A percentile compares a stretch with the other conserved stretches of the same genome.
Evolutionary conservation across 92 coral and sea anemone genomes (phyloP).

Genomic region (Epizoanthus fatuus): DNA sequence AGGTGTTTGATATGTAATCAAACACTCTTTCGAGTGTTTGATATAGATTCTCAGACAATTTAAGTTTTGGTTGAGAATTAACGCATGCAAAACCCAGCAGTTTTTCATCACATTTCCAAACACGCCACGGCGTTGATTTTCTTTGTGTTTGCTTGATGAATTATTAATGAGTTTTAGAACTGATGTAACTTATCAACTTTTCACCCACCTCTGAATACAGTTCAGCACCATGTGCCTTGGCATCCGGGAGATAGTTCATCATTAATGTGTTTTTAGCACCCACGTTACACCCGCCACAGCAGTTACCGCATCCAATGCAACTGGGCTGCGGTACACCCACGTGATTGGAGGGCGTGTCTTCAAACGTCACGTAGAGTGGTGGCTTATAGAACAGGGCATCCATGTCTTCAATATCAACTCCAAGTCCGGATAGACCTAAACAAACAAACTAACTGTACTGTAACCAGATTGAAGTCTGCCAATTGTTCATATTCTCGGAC

Average conservation of each 20-base stretch:
- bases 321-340: conserved; percentile 70
- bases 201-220: conserved; percentile 43
- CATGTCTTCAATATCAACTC: conserved; percentile 44
- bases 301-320: conserved; percentile 44
- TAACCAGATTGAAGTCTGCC: too few relatives aligned
- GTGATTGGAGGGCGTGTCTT: conserved; percentile 64
- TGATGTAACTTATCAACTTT: background rate
- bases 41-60: too few relatives aligned
- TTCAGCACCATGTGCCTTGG: conserved; percentile 62
- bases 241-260: conserved; percentile 54
- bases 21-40: too few relatives aligned
- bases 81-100: too few relatives aligned
- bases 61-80: too few relatives aligned
- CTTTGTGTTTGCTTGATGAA: too few relatives aligned
- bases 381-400: conserved; percentile 53
- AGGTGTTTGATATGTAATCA: too few relatives aligned
- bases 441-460: too few relatives aligned
- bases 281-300: conserved; percentile 51
- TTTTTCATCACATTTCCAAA: too few relatives aligned
- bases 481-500: too few relatives aligned
- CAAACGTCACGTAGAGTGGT: conserved; percentile 72
- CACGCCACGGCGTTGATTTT: too few relatives aligned
- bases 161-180: too few relatives aligned
- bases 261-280: conserved; percentile 55
- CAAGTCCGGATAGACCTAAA: background rate